Conservation (phyloP, 2,113 vertebrate genomes). For the Coryphaenoides rupestris region DNA sequence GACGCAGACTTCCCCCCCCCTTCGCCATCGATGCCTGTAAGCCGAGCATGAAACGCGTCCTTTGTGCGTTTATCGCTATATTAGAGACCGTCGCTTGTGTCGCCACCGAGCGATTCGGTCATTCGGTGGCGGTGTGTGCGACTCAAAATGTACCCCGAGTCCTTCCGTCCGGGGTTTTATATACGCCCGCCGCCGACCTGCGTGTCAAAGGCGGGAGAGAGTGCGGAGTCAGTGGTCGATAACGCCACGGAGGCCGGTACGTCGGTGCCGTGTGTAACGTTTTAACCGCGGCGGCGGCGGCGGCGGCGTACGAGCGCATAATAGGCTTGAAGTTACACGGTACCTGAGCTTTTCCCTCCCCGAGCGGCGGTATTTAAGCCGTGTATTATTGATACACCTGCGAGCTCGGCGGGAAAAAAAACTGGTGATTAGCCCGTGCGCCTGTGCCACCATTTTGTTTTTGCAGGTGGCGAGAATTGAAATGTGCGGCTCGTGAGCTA, state of each 20-base stretch:
- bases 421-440: slow-evolving; percentile 34
- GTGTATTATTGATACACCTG: slow-evolving; percentile 68
- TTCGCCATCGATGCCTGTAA: too few species aligned
- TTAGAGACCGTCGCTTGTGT: slow-evolving; percentile 59
- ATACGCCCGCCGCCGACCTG: too few species aligned
- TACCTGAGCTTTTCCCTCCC: slow-evolving; percentile 41
- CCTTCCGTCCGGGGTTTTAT: too few species aligned
- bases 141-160: too few species aligned
- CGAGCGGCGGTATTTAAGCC: slow-evolving; percentile 26
- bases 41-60: slow-evolving; percentile 83
- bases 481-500: slow-evolving; percentile 40
- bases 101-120: slow-evolving; percentile 76
- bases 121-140: too few species aligned
- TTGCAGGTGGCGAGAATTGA: slow-evolving; percentile 45
- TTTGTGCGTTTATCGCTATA: slow-evolving; percentile 62
- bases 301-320: too few species aligned
- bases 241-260: slow-evolving; percentile 69
- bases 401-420: slow-evolving; percentile 51
- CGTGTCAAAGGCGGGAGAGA: slow-evolving; percentile 78
- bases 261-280: slow-evolving; percentile 27
- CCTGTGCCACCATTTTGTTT: slow-evolving; percentile 39
- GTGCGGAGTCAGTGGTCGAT: slow-evolving; percentile 82
- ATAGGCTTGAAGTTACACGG: slow-evolving; percentile 54
- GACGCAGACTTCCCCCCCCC: slow-evolving; percentile 80
- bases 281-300: slow-evolving; percentile 41